Evolutionary conservation across 2,797 vertebrate genomes (phyloP), one percentile per base, ranked within the genome.

Genomic region (Tokudaia muenninki): DNA sequence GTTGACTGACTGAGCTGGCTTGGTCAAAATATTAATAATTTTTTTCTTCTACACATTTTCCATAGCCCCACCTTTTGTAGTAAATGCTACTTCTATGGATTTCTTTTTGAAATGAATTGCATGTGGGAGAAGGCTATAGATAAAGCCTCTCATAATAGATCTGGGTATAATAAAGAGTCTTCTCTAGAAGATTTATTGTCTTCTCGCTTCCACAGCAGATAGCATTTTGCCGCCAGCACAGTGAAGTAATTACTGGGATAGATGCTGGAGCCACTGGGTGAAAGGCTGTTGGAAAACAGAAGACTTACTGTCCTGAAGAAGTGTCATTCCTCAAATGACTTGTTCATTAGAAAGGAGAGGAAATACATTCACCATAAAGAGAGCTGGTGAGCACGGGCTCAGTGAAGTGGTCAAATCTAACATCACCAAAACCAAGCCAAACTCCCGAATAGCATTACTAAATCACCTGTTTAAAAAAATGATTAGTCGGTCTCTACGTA

Each of bases 141-240:
- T 37, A 79, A 79, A 77, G 3, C 61, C 11, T 87, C 24, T 79
- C 80, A 83, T 13, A 75, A 70, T 24, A 44, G 47, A 13, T 78
- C 93, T 78, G 34, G 5, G 89, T 88, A 37, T 67, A 81, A 74
- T 47, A 67, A 86, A 50, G 21, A 44, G 75, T 91, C 57, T 92
- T 94, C 90, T 80, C 94, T 61, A 26, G 94, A 88, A 90, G 52
- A 21, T n/a, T 74, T 81, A 65, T 81, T 22, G 37, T 87, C 81
- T 96, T 87, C 55, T 96, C 50, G 50, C 74, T 96, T 88, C 21
- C 7, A 41, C 2, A 31, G 7, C 67, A 82, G 91, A 87, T 10
- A 79, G 37, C 47, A 31, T 65, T 87, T 91, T 87, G 47, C 21
- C 77, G 4, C 16, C 72, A 90, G 26, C 31, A 70, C 12, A 63